phyloP scores from a whole-genome alignment of 2,888 invertebrate genomes.

The Caenorhabditis sp. region DNA sequence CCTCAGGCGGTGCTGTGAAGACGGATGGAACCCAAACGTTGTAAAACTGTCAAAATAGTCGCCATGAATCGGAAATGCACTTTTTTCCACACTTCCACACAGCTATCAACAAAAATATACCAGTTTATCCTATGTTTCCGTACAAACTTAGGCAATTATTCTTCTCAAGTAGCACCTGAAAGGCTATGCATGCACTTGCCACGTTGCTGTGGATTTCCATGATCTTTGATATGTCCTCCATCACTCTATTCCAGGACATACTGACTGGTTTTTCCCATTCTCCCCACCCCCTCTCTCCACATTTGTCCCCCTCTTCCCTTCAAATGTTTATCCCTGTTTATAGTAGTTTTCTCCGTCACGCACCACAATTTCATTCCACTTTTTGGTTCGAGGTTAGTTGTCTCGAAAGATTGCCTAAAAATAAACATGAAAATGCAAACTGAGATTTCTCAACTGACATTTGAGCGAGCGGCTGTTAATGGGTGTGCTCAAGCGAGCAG shows the following conservation, averaged over 20 bases:
- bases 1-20: slow-evolving; percentile 1
- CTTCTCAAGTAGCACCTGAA: slow-evolving; percentile 6
- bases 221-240: slow-evolving; percentile 39
- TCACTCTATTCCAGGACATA: slow-evolving; percentile 15
- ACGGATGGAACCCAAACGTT: slow-evolving; percentile 37
- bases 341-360: too few relatives aligned
- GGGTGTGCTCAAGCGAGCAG: too few relatives aligned
- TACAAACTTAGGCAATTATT: not conserved
- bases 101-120: too few relatives aligned
- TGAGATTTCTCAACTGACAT: too few relatives aligned
- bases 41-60: not conserved
- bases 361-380: too few relatives aligned
- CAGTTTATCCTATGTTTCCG: not conserved
- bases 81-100: not conserved
- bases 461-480: too few relatives aligned
- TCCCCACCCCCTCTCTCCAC: slow-evolving; percentile 3
- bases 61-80: not conserved
- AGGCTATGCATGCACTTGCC: slow-evolving; percentile 52
- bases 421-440: too few relatives aligned
- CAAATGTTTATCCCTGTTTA: not conserved
- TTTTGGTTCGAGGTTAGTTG: too few relatives aligned
- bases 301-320: not conserved
- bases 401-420: too few relatives aligned
- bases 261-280: slow-evolving; percentile 35
- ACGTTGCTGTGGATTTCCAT: slow-evolving; percentile 41